A percentile compares a stretch with the other conserved stretches of the same genome.
Conservation (phyloP, 2,797 vertebrate genomes). For the Silurus aristotelis region DNA sequence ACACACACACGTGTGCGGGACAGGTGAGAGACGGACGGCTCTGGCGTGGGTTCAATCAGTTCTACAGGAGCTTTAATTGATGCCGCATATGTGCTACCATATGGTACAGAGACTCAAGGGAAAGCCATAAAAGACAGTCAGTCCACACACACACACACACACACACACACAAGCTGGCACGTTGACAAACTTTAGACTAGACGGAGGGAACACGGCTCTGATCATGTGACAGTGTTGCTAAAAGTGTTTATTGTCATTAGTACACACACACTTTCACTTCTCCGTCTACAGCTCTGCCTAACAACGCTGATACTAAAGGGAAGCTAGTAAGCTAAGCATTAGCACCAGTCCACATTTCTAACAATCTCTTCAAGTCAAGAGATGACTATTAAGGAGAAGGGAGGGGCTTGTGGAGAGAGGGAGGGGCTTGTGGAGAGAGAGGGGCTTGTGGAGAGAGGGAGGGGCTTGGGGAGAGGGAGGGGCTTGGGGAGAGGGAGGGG, state of each 20-base stretch:
- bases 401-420: no score
- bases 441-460: not conserved
- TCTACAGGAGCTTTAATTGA: slow-evolving; percentile 86
- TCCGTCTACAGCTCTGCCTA: not conserved
- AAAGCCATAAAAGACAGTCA: slow-evolving; percentile 82
- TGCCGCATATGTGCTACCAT: slow-evolving; percentile 82
- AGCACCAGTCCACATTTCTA: not conserved
- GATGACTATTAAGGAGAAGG: no score
- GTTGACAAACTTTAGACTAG: slow-evolving; percentile 79
- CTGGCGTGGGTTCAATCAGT: slow-evolving; percentile 74
- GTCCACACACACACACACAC: slow-evolving; percentile 66
- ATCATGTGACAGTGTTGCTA: slow-evolving; percentile 4
- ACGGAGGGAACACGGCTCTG: slow-evolving; percentile 35
- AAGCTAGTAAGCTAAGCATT: not conserved
- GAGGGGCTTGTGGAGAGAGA: no score
- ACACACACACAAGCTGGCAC: slow-evolving; percentile 74
- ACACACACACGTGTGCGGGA: slow-evolving; percentile 8
- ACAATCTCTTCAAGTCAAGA: no score
- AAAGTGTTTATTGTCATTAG: slow-evolving; percentile 11
- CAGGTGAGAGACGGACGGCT: slow-evolving; percentile 62
- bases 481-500: not conserved
- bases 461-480: not conserved
- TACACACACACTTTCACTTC: not conserved
- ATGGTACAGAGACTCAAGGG: slow-evolving; percentile 76
- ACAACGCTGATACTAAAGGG: not conserved